Evolutionary conservation across 2,113 vertebrate genomes (phyloP).

Genomic region (Pollachius pollachius): DNA sequence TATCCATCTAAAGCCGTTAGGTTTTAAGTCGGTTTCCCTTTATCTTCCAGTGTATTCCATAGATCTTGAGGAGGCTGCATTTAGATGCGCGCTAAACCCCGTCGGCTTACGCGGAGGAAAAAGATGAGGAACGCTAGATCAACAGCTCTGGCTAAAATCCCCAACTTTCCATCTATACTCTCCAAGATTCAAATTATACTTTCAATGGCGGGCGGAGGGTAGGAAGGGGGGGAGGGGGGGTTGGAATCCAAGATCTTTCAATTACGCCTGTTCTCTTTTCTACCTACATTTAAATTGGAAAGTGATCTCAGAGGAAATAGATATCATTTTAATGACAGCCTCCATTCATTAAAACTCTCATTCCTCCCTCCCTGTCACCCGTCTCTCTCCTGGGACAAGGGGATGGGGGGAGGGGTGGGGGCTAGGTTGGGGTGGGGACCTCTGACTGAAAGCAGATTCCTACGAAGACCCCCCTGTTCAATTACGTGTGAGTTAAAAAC

Average conservation of each 20-base stretch:
- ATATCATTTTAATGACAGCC: constrained; percentile 76
- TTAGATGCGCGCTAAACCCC: constrained; percentile 33
- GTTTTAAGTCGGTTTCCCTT: constrained; percentile 34
- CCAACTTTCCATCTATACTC: constrained; percentile 36
- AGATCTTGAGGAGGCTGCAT: neutral
- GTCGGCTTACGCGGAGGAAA: constrained; percentile 53
- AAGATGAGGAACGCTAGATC: constrained; percentile 47
- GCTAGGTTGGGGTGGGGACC: constrained; percentile 17
- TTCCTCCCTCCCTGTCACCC: constrained; percentile 45
- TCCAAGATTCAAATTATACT: constrained; percentile 53
- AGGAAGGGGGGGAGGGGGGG: constrained; percentile 25
- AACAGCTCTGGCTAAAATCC: constrained; percentile 21
- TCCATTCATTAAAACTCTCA: constrained; percentile 76
- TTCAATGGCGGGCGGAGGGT: constrained; percentile 65
- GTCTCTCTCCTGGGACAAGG: constrained; percentile 32
- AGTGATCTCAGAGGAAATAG: constrained; percentile 75
- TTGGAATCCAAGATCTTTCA: constrained; percentile 68
- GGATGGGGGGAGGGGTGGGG: too few relatives aligned
- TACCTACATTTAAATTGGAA: constrained; percentile 70
- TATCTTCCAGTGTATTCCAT: constrained; percentile 4
- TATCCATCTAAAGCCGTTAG: constrained; percentile 25
- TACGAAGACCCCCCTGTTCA: constrained; percentile 59
- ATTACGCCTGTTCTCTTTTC: constrained; percentile 59
- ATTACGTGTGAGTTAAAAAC: constrained; percentile 62
- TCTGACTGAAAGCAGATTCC: constrained; percentile 58